Conservation (phyloP, 1,140 invertebrate genomes). For the Zaprionus vittiger region DNA sequence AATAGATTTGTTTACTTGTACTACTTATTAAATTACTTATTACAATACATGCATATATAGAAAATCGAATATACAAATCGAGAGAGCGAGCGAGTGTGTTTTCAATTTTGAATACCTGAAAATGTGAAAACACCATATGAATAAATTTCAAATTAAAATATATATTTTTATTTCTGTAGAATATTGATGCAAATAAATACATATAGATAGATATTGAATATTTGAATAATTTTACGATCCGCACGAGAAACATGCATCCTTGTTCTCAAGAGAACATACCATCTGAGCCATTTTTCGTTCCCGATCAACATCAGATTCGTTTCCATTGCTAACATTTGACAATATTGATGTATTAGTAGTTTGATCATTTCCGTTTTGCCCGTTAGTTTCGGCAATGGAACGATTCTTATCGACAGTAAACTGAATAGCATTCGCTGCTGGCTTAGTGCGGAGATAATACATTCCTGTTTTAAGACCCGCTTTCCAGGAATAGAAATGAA, state of each 20-base stretch:
- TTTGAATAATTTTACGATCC: conserved; percentile 84
- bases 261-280: conserved; percentile 95
- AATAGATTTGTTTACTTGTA: conserved; percentile 73
- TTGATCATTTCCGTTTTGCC: conserved; percentile 28
- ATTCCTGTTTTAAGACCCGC: conserved; percentile 99
- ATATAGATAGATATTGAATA: conserved; percentile 53
- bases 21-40: conserved; percentile 73
- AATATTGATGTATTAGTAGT: conserved; percentile 18
- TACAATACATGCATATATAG: conserved; percentile 68
- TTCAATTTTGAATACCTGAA: conserved; percentile 17
- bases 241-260: conserved; percentile 94
- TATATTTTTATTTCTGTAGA: conserved; percentile 11
- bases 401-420: conserved; percentile 98
- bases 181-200: conserved; percentile 58
- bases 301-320: conserved; percentile 73
- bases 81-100: conserved; percentile 14
- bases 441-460: conserved; percentile 99
- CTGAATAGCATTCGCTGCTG: conserved; percentile 97
- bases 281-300: conserved; percentile 90
- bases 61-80: conserved; percentile 71
- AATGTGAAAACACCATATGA: conserved; percentile 4
- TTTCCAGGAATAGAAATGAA: conserved; percentile 99
- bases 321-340: conserved; percentile 6
- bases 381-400: conserved; percentile 35
- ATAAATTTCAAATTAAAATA: conserved; percentile 5